phyloP scores from a whole-genome alignment of 2,797 vertebrate genomes.

The Brotogeris chrysoptera region DNA sequence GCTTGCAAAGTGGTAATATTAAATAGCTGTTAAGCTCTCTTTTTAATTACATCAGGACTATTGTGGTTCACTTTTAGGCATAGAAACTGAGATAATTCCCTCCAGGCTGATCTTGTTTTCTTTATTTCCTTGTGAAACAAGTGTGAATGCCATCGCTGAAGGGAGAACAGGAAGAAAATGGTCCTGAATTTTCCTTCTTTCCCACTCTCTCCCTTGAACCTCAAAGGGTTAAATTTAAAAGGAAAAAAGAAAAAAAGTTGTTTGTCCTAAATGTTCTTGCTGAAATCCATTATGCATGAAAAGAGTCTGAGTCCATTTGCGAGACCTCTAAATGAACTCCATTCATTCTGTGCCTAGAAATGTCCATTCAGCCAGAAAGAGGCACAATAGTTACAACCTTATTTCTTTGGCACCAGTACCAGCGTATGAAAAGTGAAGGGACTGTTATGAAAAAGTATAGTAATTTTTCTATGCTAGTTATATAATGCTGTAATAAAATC shows the following conservation, averaged over 20 bases:
- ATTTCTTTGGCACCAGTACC: conserved; percentile 69
- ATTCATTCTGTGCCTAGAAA: conserved; percentile 90
- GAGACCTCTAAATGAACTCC: conserved; percentile 85
- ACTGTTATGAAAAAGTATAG: conserved; percentile 51
- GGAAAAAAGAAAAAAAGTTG: conserved; percentile 3
- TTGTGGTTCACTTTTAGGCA: not conserved
- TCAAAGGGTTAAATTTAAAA: conserved; percentile 14
- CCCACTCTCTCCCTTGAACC: not conserved
- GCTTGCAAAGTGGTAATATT: not conserved
- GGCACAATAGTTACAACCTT: conserved; percentile 75
- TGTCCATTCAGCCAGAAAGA: conserved; percentile 77
- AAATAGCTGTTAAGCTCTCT: not conserved
- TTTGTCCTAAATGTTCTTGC: conserved; percentile 68
- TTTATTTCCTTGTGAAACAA: not conserved
- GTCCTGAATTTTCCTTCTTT: not conserved
- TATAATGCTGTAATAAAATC: conserved; percentile 51
- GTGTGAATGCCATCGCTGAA: not conserved
- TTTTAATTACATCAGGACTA: not conserved
- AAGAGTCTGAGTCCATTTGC: conserved; percentile 77
- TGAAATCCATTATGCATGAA: conserved; percentile 80
- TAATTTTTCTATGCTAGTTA: conserved; percentile 58
- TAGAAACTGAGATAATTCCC: not conserved
- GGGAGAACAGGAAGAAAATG: not conserved
- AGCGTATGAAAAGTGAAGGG: conserved; percentile 60
- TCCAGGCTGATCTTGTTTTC: not conserved